phyloP scores from a whole-genome alignment of 2,113 vertebrate species.

The Antechinus stuartii region DNA sequence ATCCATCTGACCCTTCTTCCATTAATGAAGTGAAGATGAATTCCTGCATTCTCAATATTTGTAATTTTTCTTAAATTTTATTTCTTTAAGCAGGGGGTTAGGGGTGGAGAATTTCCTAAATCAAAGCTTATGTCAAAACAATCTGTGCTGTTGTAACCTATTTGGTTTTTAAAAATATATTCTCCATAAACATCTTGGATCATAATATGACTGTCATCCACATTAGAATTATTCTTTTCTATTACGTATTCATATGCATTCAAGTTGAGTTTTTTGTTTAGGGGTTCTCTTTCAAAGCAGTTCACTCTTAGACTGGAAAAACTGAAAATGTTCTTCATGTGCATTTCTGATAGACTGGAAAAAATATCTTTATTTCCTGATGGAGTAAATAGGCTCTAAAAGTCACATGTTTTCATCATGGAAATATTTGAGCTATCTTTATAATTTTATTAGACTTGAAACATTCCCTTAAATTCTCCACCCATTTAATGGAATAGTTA shows the following conservation, averaged over 20 bases:
- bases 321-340: conserved; percentile 39
- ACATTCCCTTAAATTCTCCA: conserved; percentile 57
- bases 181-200: conserved; percentile 51
- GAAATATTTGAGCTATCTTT: neutral
- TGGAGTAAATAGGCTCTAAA: conserved; percentile 62
- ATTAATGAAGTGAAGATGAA: conserved; percentile 44
- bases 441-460: conserved; percentile 33
- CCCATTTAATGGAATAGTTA: conserved; percentile 34
- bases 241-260: conserved; percentile 44
- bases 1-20: conserved; percentile 26
- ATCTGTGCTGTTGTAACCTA: conserved; percentile 12
- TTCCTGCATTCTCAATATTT: conserved; percentile 71
- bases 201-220: neutral
- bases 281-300: conserved; percentile 43
- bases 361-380: conserved; percentile 46
- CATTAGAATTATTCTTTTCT: conserved; percentile 49
- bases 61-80: conserved; percentile 60
- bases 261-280: conserved; percentile 47
- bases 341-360: conserved; percentile 59
- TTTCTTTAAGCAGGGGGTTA: neutral
- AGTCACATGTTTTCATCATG: conserved; percentile 43
- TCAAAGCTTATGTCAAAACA: conserved; percentile 37
- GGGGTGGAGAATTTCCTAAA: conserved; percentile 23
- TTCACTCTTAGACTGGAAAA: conserved; percentile 53
- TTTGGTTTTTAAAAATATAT: conserved; percentile 38